Conservation (phyloP, 2,888 invertebrate genomes). For the Cantharis flavilabris region DNA sequence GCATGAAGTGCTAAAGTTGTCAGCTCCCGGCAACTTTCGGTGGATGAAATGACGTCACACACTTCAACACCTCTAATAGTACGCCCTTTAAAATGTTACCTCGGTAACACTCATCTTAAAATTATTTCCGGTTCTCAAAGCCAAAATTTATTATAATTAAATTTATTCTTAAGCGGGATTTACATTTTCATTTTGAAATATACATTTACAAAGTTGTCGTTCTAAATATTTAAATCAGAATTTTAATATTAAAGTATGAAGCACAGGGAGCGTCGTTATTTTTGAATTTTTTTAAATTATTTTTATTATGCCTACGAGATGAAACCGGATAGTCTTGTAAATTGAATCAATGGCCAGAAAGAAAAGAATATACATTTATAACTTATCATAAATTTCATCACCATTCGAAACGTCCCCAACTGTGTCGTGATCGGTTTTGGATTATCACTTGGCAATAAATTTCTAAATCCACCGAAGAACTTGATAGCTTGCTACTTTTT, state of each 20-base stretch:
- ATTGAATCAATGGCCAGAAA: not conserved
- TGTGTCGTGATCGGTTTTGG: not conserved
- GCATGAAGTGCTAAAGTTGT: constrained; percentile 33
- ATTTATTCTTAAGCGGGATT: not conserved
- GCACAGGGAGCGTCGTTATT: not conserved
- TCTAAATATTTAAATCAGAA: not conserved
- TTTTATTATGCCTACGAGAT: not conserved
- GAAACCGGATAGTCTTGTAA: not conserved
- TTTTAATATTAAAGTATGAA: not conserved
- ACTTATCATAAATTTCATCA: not conserved
- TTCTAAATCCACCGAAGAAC: not conserved
- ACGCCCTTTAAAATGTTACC: constrained; percentile 36
- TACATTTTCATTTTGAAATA: not conserved
- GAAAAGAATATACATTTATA: not conserved
- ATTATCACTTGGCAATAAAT: not conserved
- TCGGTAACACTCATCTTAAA: constrained; percentile 32
- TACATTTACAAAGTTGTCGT: not conserved
- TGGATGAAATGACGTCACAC: constrained; percentile 52
- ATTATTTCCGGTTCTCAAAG: constrained; percentile 15
- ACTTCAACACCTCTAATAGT: constrained; percentile 51
- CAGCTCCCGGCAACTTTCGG: constrained; percentile 43
- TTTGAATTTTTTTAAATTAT: not conserved
- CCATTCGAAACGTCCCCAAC: no score
- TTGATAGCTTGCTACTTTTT: not conserved
- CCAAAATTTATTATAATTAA: not conserved